Evolutionary conservation across 30 jellyfish, hydroid and myxozoan species (phyloP).

Genomic region (Mastigias papua): DNA sequence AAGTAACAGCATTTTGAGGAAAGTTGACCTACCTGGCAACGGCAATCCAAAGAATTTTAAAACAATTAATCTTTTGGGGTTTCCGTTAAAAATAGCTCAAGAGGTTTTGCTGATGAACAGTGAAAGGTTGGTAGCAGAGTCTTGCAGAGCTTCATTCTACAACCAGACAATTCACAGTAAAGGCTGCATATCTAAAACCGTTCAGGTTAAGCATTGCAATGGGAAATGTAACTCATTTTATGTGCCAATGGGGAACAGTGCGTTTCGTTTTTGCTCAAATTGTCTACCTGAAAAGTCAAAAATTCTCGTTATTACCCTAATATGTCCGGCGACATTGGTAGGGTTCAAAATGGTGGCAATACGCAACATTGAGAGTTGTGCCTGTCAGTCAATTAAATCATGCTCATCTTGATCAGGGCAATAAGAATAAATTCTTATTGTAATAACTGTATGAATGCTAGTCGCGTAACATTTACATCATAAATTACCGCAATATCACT

Average conservation of each 20-base stretch:
- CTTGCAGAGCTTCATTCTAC: constrained; percentile 3
- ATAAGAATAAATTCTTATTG: too few relatives aligned
- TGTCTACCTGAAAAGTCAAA: constrained; percentile 12
- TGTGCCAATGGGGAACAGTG: constrained; percentile 3
- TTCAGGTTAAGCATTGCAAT: constrained; percentile 22
- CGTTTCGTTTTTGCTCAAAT: constrained; percentile 24
- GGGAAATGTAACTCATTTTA: constrained; percentile 35
- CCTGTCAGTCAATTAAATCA: constrained; percentile 13
- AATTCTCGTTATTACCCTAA: background rate
- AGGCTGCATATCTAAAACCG: constrained; percentile 12
- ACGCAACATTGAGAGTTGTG: constrained; percentile 13
- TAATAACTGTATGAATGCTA: too few relatives aligned
- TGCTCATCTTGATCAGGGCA: too few relatives aligned
- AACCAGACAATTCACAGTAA: constrained; percentile 15
- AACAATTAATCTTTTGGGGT: background rate
- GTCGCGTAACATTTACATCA: too few relatives aligned
- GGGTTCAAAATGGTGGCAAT: background rate
- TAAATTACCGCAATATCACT: too few relatives aligned
- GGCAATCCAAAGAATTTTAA: background rate
- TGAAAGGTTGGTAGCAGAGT: background rate
- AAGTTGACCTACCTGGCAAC: background rate
- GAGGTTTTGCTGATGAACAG: constrained; percentile 8
- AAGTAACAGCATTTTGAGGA: background rate
- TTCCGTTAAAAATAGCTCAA: background rate
- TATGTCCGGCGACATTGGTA: constrained; percentile 5